These are phyloP conservation scores for Trialeurodes vaporariorum DNA, from an alignment of 1,140 invertebrate species.

Conservation along the genomic window DNA sequence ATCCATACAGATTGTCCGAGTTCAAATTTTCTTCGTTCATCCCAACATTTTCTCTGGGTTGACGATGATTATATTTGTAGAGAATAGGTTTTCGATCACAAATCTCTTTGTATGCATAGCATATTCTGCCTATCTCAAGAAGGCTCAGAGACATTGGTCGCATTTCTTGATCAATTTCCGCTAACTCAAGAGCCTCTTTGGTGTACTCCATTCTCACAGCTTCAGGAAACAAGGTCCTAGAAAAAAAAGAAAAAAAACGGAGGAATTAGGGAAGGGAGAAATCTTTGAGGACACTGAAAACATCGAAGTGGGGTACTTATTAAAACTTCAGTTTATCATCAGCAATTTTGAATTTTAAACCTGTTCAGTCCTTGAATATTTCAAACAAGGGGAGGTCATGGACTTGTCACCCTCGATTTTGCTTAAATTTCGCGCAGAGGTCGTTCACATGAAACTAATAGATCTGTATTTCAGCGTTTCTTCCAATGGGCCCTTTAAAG, in stretches of 20 bases:
- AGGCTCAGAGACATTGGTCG: slow-evolving; percentile 59
- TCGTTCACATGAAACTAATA: too few relatives aligned
- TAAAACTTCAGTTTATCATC: too few relatives aligned
- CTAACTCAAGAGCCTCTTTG: slow-evolving; percentile 51
- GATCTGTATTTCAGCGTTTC: too few relatives aligned
- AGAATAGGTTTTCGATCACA: slow-evolving; percentile 57
- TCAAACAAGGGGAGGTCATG: too few relatives aligned
- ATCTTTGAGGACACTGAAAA: neutral
- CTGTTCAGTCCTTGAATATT: too few relatives aligned
- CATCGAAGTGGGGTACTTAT: neutral
- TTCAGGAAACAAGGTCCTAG: slow-evolving; percentile 64
- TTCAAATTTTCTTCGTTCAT: too few relatives aligned
- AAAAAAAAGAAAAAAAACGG: slow-evolving; percentile 21
- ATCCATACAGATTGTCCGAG: too few relatives aligned
- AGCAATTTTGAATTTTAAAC: too few relatives aligned
- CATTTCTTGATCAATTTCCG: slow-evolving; percentile 56
- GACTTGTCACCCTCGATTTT: too few relatives aligned
- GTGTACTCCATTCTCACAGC: slow-evolving; percentile 50
- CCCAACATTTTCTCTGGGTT: neutral
- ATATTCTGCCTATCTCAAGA: slow-evolving; percentile 64
- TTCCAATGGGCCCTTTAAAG: too few relatives aligned
- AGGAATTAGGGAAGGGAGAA: neutral
- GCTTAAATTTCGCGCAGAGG: too few relatives aligned
- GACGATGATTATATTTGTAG: slow-evolving; percentile 52
- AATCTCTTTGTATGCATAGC: slow-evolving; percentile 61